phyloP scores from a whole-genome alignment of 1,140 invertebrate species.

The Chionoecetes opilio region DNA sequence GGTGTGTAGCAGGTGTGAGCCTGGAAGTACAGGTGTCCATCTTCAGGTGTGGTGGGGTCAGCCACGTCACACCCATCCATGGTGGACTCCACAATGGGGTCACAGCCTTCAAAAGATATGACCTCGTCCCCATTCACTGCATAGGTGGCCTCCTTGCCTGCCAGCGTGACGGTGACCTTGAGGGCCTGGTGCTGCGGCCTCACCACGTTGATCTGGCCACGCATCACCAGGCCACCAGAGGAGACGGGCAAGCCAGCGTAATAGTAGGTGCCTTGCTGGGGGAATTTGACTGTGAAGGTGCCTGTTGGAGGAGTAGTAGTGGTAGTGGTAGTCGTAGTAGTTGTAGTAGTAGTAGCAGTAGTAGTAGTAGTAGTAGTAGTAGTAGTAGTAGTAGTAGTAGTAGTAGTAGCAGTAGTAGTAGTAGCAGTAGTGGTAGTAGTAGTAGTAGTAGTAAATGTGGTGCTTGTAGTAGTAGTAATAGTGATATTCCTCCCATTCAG shows the following conservation, averaged over 20 bases:
- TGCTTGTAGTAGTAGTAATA: too few relatives aligned
- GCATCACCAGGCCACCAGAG: not conserved
- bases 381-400: too few relatives aligned
- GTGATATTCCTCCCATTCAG: too few relatives aligned
- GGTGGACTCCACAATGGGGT: not conserved
- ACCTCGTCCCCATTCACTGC: not conserved
- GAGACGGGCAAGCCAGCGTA: constrained; percentile 45
- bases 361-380: too few relatives aligned
- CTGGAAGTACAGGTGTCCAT: constrained; percentile 52
- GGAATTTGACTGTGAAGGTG: constrained; percentile 41
- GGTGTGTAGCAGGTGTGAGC: constrained; percentile 56
- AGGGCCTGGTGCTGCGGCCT: not conserved
- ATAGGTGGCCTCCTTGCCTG: not conserved
- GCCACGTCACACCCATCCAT: constrained; percentile 35
- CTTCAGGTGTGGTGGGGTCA: constrained; percentile 28
- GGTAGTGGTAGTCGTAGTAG: too few relatives aligned
- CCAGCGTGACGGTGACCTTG: not conserved
- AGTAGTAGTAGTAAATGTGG: too few relatives aligned
- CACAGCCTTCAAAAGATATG: constrained; percentile 39
- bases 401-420: too few relatives aligned
- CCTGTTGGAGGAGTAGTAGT: constrained; percentile 61
- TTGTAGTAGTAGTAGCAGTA: too few relatives aligned
- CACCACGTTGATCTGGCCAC: constrained; percentile 46
- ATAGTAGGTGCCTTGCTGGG: constrained; percentile 49
- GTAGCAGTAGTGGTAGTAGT: too few relatives aligned